Percentiles rank a stretch among this genome's conserved stretches.
Evolutionary conservation across 2,797 vertebrate species (phyloP).

Genomic region (Rhincodon typus): DNA sequence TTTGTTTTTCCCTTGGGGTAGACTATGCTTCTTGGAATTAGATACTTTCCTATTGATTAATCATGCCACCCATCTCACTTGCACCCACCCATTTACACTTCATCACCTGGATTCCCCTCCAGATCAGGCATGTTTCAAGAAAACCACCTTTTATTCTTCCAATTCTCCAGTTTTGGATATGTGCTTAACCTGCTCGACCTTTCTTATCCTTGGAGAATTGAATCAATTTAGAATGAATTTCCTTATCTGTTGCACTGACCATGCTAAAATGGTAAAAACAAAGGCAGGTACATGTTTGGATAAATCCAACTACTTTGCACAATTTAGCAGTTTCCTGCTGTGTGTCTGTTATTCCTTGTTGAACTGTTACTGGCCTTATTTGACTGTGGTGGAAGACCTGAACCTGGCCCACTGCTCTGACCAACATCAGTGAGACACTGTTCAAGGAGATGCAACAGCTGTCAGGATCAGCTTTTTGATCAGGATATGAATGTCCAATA

Average conservation of each 20-base stretch:
- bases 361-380: not conserved
- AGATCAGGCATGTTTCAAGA: too few species aligned
- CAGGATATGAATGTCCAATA: not conserved
- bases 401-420: not conserved
- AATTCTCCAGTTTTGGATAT: too few species aligned
- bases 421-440: not conserved
- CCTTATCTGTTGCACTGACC: not conserved
- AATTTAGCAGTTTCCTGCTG: not conserved
- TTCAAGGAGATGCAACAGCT: not conserved
- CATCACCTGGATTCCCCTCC: too few species aligned
- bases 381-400: not conserved
- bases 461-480: not conserved
- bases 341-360: not conserved
- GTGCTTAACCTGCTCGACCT: too few species aligned
- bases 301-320: not conserved
- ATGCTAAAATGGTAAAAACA: not conserved
- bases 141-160: too few species aligned
- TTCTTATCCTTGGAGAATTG: too few species aligned
- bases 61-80: too few species aligned
- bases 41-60: too few species aligned
- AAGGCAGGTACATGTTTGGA: not conserved
- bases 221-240: not conserved
- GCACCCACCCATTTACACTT: too few species aligned
- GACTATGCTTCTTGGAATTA: too few species aligned
- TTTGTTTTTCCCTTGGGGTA: too few species aligned